Evolutionary conservation across 2,888 invertebrate genomes (phyloP).

Genomic region (Vesta saturnalis): DNA sequence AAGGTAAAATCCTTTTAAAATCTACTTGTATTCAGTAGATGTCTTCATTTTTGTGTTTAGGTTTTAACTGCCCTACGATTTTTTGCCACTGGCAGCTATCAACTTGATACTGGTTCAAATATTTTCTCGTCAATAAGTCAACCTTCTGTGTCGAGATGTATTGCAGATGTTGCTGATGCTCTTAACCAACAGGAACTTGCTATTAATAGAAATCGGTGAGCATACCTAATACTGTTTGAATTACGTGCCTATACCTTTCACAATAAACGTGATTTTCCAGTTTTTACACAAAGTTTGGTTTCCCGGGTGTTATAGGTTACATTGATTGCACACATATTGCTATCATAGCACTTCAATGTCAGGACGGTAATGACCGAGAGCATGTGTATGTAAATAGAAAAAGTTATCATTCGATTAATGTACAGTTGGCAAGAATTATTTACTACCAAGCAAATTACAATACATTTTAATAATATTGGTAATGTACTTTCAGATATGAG

Average conservation of each 20-base stretch:
- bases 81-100: conserved; percentile 5
- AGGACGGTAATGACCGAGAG: neutral
- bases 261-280: too few species aligned
- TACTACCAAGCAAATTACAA: neutral
- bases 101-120: conserved; percentile 3
- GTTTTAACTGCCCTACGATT: conserved; percentile 10
- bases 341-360: too few species aligned
- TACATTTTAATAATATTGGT: neutral
- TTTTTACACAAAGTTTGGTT: too few species aligned
- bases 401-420: neutral
- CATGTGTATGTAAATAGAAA: conserved; percentile 3
- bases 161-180: neutral
- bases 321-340: too few species aligned
- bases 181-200: neutral
- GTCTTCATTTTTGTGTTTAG: neutral
- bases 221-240: too few species aligned
- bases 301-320: too few species aligned
- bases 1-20: too few species aligned
- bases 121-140: neutral
- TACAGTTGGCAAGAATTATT: neutral
- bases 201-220: too few species aligned
- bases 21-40: too few species aligned
- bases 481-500: neutral
- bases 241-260: too few species aligned
- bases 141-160: neutral